These are phyloP conservation scores for Ophion obscuratus DNA, from an alignment of 2,888 invertebrate species.

Conservation along the genomic window DNA sequence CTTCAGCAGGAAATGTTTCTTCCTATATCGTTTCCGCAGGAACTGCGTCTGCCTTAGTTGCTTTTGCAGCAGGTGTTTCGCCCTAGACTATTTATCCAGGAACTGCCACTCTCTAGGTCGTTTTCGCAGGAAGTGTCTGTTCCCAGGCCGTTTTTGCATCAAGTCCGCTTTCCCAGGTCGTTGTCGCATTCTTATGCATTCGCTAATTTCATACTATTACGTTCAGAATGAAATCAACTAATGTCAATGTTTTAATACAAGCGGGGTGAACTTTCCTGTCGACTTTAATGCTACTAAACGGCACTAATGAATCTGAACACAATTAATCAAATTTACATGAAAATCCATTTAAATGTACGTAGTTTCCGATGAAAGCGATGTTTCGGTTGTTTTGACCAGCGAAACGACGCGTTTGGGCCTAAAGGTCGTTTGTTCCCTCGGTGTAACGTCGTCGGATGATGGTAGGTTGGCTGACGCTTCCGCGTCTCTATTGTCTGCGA, in stretches of 20 bases:
- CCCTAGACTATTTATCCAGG: background rate
- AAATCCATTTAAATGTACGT: slow-evolving; percentile 66
- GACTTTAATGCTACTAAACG: background rate
- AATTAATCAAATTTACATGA: slow-evolving; percentile 18
- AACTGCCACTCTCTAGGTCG: too few species aligned
- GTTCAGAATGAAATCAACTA: background rate
- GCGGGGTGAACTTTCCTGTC: background rate
- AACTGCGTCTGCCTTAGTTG: too few species aligned
- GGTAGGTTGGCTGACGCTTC: slow-evolving; percentile 13
- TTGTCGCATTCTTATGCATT: background rate
- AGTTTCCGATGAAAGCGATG: slow-evolving; percentile 61
- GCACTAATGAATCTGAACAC: background rate
- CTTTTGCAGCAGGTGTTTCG: too few species aligned
- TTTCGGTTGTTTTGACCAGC: slow-evolving; percentile 41
- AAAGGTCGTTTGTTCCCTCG: background rate
- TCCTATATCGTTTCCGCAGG: background rate
- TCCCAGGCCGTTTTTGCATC: too few species aligned
- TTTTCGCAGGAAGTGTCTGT: too few species aligned
- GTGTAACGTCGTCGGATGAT: background rate
- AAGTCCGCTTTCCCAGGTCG: too few species aligned
- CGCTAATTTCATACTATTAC: background rate
- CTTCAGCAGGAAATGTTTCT: too few species aligned
- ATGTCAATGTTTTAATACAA: background rate
- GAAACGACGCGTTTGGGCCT: slow-evolving; percentile 44
- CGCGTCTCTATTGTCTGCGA: slow-evolving; percentile 54